These are phyloP conservation scores for Luscinia luscinia DNA, from an alignment of 2,797 vertebrate species.

Conservation along the genomic window DNA sequence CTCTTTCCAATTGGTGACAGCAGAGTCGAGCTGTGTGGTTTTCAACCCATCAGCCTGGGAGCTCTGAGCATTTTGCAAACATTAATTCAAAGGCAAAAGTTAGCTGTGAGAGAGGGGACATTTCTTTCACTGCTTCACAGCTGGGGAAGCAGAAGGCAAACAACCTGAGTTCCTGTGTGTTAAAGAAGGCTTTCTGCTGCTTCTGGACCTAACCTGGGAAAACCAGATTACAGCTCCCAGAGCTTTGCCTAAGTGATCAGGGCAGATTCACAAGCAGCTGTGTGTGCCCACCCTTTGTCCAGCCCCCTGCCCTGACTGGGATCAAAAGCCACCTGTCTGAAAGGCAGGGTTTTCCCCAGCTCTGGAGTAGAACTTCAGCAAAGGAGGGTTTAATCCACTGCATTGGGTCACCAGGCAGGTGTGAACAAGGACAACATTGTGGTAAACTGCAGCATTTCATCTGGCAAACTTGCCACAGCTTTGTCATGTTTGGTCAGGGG, in stretches of 20 bases:
- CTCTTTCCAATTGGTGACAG: slow-evolving; percentile 37
- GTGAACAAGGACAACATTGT: neutral
- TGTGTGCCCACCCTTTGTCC: neutral
- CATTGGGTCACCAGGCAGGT: neutral
- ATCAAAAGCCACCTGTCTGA: neutral
- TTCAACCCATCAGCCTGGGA: neutral
- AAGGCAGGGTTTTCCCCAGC: neutral
- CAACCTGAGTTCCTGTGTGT: neutral
- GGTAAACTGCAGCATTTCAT: neutral
- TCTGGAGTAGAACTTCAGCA: neutral
- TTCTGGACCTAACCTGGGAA: neutral
- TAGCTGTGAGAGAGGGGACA: neutral
- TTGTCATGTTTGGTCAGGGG: neutral
- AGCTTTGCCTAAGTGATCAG: rapidly evolving
- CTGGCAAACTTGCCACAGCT: neutral
- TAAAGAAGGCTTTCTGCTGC: neutral
- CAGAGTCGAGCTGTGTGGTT: slow-evolving; percentile 9
- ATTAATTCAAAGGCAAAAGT: slow-evolving; percentile 4
- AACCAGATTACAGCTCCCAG: neutral
- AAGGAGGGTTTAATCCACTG: neutral
- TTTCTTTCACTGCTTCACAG: neutral
- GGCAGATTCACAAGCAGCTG: neutral
- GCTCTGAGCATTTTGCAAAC: neutral
- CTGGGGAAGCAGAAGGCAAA: neutral
- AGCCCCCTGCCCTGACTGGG: rapidly evolving